These are phyloP conservation scores for Stichopus horrens DNA, from an alignment of 53 echinoderm and acorn worm genomes.

Conservation along the genomic window DNA sequence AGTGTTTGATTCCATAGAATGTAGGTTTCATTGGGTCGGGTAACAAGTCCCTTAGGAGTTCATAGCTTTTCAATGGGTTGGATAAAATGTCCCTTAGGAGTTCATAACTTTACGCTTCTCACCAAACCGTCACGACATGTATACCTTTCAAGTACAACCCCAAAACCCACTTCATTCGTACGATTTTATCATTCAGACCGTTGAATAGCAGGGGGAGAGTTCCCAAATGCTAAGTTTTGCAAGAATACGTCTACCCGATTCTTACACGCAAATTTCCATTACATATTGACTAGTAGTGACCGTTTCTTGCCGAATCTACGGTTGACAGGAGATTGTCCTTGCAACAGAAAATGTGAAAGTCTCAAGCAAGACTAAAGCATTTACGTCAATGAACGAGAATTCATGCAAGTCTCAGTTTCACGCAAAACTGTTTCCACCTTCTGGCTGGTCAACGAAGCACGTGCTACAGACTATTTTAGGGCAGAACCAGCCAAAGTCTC, in stretches of 20 bases:
- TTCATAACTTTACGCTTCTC: constrained; percentile 7
- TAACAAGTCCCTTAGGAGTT: neutral
- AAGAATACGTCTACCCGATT: constrained; percentile 7
- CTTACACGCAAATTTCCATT: neutral
- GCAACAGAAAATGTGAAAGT: neutral
- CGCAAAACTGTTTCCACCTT: neutral
- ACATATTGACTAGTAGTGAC: neutral
- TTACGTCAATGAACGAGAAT: constrained; percentile 13
- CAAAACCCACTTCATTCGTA: constrained; percentile 6
- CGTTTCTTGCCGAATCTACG: neutral
- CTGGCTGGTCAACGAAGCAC: neutral
- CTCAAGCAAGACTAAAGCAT: neutral
- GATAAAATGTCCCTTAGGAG: neutral
- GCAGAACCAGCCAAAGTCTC: constrained; percentile 3
- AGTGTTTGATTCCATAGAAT: neutral
- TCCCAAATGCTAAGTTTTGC: constrained; percentile 16
- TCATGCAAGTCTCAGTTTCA: constrained; percentile 9
- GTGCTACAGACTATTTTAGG: neutral
- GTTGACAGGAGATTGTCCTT: neutral
- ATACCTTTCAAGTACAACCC: constrained; percentile 6
- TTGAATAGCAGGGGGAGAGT: constrained; percentile 8
- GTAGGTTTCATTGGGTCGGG: too few relatives aligned
- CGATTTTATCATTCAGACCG: neutral
- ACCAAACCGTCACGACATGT: neutral
- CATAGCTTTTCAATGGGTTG: neutral